phyloP scores from a whole-genome alignment of 2,113 vertebrate genomes.

The Otus sunia region DNA sequence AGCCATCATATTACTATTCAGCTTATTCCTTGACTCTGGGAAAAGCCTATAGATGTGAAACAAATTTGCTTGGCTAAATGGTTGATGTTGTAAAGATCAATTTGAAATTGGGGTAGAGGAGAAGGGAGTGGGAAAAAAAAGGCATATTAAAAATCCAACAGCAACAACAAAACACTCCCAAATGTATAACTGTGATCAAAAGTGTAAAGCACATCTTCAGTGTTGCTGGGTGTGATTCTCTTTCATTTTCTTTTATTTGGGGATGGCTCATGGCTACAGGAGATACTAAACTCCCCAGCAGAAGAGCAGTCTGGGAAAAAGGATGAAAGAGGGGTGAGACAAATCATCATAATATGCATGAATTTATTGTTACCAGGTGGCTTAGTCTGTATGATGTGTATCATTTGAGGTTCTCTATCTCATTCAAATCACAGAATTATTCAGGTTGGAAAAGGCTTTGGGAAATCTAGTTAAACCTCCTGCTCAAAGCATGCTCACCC shows the following conservation, averaged over 20 bases:
- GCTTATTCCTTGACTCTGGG: not conserved
- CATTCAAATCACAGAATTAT: not conserved
- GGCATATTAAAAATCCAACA: not conserved
- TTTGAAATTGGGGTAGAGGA: not conserved
- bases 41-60: not conserved
- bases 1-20: not conserved
- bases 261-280: not conserved
- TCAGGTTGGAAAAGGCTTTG: not conserved
- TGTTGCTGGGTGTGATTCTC: not conserved
- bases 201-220: not conserved
- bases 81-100: not conserved
- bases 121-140: not conserved
- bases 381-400: not conserved
- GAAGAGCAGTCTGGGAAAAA: not conserved
- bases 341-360: not conserved
- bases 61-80: not conserved
- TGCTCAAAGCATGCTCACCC: not conserved
- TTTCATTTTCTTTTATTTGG: not conserved
- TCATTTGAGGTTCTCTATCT: not conserved
- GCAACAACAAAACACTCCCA: not conserved
- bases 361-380: not conserved
- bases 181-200: not conserved
- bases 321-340: not conserved
- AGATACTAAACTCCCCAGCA: not conserved
- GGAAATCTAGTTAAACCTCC: not conserved